Percentiles rank a stretch among this genome's conserved stretches.
phyloP scores from a whole-genome alignment of 2,113 vertebrate species.

The Regulus satrapa region DNA sequence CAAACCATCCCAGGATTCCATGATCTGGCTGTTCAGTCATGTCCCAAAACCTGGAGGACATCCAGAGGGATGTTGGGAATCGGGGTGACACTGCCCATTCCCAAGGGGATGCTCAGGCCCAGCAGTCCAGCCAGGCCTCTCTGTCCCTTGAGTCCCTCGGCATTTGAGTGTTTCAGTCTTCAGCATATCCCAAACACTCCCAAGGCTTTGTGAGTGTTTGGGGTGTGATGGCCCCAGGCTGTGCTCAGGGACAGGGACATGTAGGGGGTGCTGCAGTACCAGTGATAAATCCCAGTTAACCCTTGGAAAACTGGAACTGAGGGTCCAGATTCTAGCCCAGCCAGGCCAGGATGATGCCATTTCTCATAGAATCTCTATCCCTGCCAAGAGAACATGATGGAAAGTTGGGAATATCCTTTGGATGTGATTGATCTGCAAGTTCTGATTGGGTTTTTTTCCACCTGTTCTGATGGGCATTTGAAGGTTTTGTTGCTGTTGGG shows the following conservation, averaged over 20 bases:
- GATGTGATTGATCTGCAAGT: too few species aligned
- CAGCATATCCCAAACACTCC: neutral
- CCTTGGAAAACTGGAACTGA: neutral
- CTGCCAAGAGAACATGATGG: neutral
- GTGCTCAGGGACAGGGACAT: neutral
- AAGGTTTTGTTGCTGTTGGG: neutral
- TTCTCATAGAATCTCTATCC: neutral
- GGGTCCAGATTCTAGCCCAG: neutral
- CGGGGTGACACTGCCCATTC: neutral
- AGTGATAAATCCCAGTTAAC: neutral
- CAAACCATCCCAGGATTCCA: neutral
- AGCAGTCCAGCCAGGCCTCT: neutral
- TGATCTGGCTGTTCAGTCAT: fast-evolving
- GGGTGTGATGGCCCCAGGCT: neutral
- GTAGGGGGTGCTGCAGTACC: neutral
- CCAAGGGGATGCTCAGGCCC: neutral
- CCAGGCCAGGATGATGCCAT: neutral
- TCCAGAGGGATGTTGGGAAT: neutral
- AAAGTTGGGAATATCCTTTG: neutral
- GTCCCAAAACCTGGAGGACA: neutral
- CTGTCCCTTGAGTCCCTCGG: neutral
- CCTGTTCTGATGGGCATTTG: neutral
- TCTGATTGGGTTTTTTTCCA: neutral
- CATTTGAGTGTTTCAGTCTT: neutral
- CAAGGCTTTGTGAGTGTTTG: neutral